Base-by-base conservation (phyloP, 2,888 invertebrate genomes). In the Harpagoxenus sublaevis region DNA sequence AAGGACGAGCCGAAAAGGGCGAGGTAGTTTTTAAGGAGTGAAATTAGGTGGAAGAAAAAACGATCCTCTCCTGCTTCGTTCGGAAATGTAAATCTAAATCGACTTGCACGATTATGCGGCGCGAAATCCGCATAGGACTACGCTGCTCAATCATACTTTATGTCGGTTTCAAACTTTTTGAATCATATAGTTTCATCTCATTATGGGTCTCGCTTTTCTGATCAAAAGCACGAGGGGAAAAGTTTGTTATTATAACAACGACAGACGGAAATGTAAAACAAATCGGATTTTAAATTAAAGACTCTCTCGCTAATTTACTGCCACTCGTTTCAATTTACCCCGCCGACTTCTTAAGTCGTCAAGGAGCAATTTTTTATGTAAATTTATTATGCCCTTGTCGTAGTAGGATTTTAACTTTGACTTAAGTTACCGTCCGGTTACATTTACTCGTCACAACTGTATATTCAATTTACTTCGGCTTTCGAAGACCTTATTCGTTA, bases 1-100 rank as follows among this genome's bases (percentile, higher is more conserved):
- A 73, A 66, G 45, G 42, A 73, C 53, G 39, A 65, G 12, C n/a
- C n/a, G 23, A 60, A 62, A 31, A 6, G 10, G 18, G 51, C 48
- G 60, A 62, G 53, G 15, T 18, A 45, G 39, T 60, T 68, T 68
- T 60, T 60, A 73, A 63, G 74, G 23, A 57, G 51, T 65, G 65
- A 84, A 84, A 86, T 86, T 86, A 79, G 31, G 31, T 75, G 79
- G 68, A 84, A 85, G 66, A 42, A 48, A 84, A 62, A 68, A 65
- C 68, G 12, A 51, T 63, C 1, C 45, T 48, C 51, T 3, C 71
- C 28, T 63, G 39, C 70, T 83, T 68, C 39, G 48, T 71, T 48
- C 45, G 45, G 31, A 48, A 71, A 79, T 79, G 79, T 60, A 62
- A 79, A 78, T 66, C 48, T 31, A 55, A 18, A 39, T 60, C 60